These are phyloP conservation scores for Yponomeuta plumbellus DNA, from an alignment of 2,888 invertebrate species.

Conservation along the genomic window DNA sequence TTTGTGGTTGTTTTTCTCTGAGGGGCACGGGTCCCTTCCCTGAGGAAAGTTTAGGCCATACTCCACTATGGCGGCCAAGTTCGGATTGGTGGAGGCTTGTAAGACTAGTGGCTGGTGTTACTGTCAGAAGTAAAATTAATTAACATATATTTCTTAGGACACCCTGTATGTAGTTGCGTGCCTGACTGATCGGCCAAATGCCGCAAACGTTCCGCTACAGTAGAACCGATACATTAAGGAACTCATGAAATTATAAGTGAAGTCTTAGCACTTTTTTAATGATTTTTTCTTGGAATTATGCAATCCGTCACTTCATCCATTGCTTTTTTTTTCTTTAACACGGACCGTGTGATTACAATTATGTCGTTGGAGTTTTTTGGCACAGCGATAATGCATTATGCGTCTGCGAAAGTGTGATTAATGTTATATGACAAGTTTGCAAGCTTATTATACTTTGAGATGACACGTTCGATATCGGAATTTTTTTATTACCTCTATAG, in stretches of 20 bases:
- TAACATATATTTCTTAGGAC: background rate
- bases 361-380: background rate
- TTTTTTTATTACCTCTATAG: too few species aligned
- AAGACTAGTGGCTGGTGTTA: too few species aligned
- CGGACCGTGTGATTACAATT: background rate
- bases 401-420: background rate
- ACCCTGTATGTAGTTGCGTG: slow-evolving; percentile 29
- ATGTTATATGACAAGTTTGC: background rate
- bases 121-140: background rate
- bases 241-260: background rate
- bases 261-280: background rate
- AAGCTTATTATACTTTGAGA: background rate
- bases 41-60: too few species aligned
- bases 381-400: background rate
- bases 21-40: too few species aligned
- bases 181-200: slow-evolving; percentile 19
- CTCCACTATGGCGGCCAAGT: too few species aligned
- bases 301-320: too few species aligned
- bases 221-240: background rate
- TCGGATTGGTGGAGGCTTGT: too few species aligned
- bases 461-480: too few species aligned
- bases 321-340: too few species aligned
- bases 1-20: too few species aligned
- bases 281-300: background rate
- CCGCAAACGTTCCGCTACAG: background rate